phyloP scores from a whole-genome alignment of 2,113 vertebrate species.

The Cranoglanis bouderius region DNA sequence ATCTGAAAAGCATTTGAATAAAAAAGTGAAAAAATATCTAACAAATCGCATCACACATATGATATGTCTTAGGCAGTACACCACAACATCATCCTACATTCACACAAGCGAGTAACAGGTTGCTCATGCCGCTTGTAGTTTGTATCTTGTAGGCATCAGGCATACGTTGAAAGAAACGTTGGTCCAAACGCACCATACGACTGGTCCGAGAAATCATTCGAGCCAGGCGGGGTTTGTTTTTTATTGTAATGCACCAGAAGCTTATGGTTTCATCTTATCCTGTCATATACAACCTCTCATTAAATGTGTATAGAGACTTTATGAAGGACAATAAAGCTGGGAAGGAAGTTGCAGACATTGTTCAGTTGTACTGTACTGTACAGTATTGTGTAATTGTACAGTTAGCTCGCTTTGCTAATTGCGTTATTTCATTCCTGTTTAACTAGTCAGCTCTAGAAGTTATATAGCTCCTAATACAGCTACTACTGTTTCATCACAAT shows the following conservation, averaged over 20 bases:
- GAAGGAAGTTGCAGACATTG: too few relatives aligned
- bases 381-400: too few relatives aligned
- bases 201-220: not conserved
- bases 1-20: conserved; percentile 25
- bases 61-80: not conserved
- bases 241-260: not conserved
- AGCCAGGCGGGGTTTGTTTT: not conserved
- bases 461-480: too few relatives aligned
- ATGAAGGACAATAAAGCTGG: not conserved
- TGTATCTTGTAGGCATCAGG: not conserved
- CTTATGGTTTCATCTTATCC: not conserved
- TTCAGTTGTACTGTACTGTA: not conserved
- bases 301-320: not conserved
- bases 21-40: not conserved
- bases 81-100: not conserved
- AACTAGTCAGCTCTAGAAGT: too few relatives aligned
- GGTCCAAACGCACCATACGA: not conserved
- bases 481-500: too few relatives aligned
- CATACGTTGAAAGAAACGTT: not conserved
- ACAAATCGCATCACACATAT: not conserved
- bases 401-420: not conserved
- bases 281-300: not conserved
- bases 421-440: too few relatives aligned
- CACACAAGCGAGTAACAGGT: not conserved
- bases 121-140: not conserved